Percentiles rank a stretch among this genome's conserved stretches.
phyloP scores from a whole-genome alignment of 2,888 invertebrate genomes.

The Syrista parreyssii region DNA sequence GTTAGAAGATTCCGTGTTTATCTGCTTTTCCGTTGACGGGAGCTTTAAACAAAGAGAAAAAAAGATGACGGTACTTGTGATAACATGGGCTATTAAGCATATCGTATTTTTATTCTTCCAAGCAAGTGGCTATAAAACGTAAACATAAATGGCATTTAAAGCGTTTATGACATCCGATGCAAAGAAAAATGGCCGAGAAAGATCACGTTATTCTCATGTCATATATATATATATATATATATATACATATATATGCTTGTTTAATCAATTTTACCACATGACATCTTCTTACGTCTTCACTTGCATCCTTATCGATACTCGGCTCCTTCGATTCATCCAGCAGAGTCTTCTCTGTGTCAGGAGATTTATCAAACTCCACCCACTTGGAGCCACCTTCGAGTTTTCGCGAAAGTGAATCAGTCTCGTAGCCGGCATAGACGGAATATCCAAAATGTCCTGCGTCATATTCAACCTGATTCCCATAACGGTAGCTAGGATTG shows the following conservation, averaged over 20 bases:
- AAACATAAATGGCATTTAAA: neutral
- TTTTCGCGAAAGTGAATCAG: slow-evolving; percentile 56
- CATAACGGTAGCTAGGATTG: slow-evolving; percentile 81
- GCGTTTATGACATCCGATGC: neutral
- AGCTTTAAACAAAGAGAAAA: slow-evolving; percentile 33
- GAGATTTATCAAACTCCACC: slow-evolving; percentile 63
- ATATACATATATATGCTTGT: neutral
- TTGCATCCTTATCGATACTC: slow-evolving; percentile 47
- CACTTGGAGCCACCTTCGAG: slow-evolving; percentile 58
- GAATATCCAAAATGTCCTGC: slow-evolving; percentile 79
- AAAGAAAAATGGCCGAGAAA: neutral
- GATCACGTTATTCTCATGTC: neutral
- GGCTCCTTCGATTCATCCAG: slow-evolving; percentile 48
- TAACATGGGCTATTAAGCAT: neutral
- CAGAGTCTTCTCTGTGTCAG: slow-evolving; percentile 59
- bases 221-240: neutral
- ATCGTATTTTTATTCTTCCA: neutral
- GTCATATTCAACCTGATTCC: slow-evolving; percentile 83
- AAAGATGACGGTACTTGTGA: neutral
- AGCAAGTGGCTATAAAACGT: neutral
- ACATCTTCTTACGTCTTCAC: slow-evolving; percentile 38
- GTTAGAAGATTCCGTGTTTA: slow-evolving; percentile 41
- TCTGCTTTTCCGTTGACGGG: slow-evolving; percentile 40
- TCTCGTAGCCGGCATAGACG: slow-evolving; percentile 69
- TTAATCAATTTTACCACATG: neutral